A percentile compares a stretch with the other conserved stretches of the same genome.
These are phyloP conservation scores for Oncorhynchus kisutch DNA, from an alignment of 2,113 vertebrate species.

Conservation along the genomic window DNA sequence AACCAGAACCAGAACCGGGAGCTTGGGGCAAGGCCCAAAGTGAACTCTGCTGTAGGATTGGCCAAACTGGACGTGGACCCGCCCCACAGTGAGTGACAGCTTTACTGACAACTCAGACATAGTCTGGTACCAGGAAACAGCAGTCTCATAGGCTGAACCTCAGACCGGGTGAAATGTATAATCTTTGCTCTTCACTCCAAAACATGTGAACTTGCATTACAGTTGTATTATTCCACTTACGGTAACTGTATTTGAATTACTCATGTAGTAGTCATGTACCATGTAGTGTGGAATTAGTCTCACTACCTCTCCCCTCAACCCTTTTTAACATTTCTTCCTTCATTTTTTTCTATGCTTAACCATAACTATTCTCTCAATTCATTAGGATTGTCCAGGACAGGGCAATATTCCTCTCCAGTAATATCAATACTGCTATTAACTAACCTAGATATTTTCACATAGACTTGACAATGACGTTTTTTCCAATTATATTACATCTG, in stretches of 20 bases:
- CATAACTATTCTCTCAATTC: background rate
- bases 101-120: background rate
- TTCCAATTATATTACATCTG: background rate
- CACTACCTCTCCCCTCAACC: background rate
- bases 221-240: no score
- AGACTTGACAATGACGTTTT: background rate
- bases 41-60: conserved; percentile 54
- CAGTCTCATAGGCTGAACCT: background rate
- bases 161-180: background rate
- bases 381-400: background rate
- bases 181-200: background rate
- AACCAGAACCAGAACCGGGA: conserved; percentile 53
- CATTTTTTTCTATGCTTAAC: background rate
- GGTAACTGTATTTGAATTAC: no score
- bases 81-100: conserved; percentile 57
- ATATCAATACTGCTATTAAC: background rate
- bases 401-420: background rate
- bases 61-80: conserved; percentile 49
- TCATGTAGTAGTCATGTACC: no score
- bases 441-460: background rate
- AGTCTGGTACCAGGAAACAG: background rate
- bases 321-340: background rate
- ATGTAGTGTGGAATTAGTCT: no score
- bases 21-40: conserved; percentile 70
- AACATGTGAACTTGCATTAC: no score